Conservation (phyloP, 2,113 vertebrate genomes). For the Spilogale gracilis region DNA sequence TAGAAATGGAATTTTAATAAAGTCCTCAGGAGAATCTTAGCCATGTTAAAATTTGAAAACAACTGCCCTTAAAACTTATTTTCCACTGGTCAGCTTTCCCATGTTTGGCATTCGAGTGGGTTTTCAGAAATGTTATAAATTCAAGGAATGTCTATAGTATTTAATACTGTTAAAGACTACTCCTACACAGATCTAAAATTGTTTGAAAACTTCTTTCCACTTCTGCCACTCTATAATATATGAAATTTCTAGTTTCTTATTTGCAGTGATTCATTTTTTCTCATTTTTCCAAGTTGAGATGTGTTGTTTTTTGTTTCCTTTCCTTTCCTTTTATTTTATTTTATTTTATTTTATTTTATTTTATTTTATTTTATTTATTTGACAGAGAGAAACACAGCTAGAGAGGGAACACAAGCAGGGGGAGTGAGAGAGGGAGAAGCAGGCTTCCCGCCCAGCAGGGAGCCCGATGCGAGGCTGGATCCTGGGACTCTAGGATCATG, state of each 20-base stretch:
- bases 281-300: background rate
- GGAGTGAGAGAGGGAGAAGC: too few species aligned
- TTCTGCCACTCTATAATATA: background rate
- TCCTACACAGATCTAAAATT: background rate
- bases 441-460: too few species aligned
- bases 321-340: too few species aligned
- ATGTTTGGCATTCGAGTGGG: background rate
- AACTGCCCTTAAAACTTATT: background rate
- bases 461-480: too few species aligned
- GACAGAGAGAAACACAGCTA: too few species aligned
- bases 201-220: background rate
- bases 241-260: background rate
- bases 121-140: constrained; percentile 11
- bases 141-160: background rate
- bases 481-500: too few species aligned
- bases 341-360: too few species aligned
- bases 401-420: too few species aligned
- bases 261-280: background rate
- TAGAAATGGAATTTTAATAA: background rate
- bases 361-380: too few species aligned
- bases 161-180: background rate
- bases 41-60: background rate
- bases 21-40: background rate
- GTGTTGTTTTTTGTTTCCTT: background rate
- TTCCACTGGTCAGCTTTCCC: background rate